Conservation (phyloP, 2,888 invertebrate species). For the Capitulum mitella region DNA sequence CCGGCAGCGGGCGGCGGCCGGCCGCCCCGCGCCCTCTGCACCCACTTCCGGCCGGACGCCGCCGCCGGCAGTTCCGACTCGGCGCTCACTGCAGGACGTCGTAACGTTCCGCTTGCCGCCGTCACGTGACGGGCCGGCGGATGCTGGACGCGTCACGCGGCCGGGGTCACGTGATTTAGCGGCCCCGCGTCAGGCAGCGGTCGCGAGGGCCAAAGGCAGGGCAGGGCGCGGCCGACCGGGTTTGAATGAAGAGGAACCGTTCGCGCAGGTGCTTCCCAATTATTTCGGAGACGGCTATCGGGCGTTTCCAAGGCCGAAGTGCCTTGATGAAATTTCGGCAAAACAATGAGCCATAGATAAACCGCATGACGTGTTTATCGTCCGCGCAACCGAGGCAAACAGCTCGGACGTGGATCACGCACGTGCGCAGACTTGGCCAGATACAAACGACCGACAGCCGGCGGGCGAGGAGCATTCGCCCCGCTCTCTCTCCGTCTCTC, state of each 20-base stretch:
- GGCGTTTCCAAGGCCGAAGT: conserved; percentile 1
- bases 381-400: no score
- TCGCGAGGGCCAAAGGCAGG: no score
- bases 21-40: neutral
- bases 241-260: neutral
- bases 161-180: neutral
- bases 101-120: neutral
- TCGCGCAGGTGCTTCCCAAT: neutral
- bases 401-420: no score
- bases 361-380: no score
- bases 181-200: no score
- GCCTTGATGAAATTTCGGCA: neutral
- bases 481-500: no score
- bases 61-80: neutral
- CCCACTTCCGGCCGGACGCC: neutral
- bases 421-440: no score
- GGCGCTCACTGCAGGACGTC: neutral
- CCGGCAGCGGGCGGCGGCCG: no score
- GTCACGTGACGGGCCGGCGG: neutral
- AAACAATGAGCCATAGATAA: neutral
- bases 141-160: neutral
- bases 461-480: no score
- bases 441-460: no score
- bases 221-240: no score
- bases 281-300: neutral